phyloP scores from a whole-genome alignment of 1,140 invertebrate species.

The Telenomus remus region DNA sequence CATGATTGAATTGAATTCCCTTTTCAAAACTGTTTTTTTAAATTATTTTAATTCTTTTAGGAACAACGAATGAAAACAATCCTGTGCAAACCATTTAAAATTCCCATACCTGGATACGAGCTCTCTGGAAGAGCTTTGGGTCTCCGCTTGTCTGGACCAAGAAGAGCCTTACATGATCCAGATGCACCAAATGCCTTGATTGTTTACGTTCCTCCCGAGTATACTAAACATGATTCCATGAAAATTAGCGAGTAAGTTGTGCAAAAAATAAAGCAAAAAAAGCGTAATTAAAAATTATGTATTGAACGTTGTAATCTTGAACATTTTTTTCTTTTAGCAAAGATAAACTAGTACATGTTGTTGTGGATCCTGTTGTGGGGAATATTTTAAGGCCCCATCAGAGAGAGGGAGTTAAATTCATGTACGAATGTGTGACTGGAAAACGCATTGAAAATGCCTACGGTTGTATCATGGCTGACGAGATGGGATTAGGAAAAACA shows the following conservation, averaged over 20 bases:
- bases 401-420: slow-evolving; percentile 98
- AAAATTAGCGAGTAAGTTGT: slow-evolving; percentile 81
- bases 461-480: slow-evolving; percentile 99
- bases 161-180: slow-evolving; percentile 93
- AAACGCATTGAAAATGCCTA: slow-evolving; percentile 88
- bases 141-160: slow-evolving; percentile 80
- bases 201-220: slow-evolving; percentile 88
- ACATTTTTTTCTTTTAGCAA: too few species aligned
- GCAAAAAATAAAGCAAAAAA: too few species aligned
- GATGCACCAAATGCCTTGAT: slow-evolving; percentile 94
- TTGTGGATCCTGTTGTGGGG: slow-evolving; percentile 92
- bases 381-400: slow-evolving; percentile 98
- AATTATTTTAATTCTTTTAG: slow-evolving; percentile 73
- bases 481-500: slow-evolving; percentile 98
- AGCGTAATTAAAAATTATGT: too few species aligned
- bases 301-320: too few species aligned
- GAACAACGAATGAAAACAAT: slow-evolving; percentile 88
- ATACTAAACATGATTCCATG: slow-evolving; percentile 89
- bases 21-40: slow-evolving; percentile 11
- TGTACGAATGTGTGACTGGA: slow-evolving; percentile 99
- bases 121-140: slow-evolving; percentile 85
- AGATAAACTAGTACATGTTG: slow-evolving; percentile 69
- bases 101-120: slow-evolving; percentile 94
- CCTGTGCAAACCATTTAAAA: slow-evolving; percentile 93
- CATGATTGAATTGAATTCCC: slow-evolving; percentile 7